Conservation (phyloP, 2,797 vertebrate genomes). For the Brachyalestes nurse region DNA sequence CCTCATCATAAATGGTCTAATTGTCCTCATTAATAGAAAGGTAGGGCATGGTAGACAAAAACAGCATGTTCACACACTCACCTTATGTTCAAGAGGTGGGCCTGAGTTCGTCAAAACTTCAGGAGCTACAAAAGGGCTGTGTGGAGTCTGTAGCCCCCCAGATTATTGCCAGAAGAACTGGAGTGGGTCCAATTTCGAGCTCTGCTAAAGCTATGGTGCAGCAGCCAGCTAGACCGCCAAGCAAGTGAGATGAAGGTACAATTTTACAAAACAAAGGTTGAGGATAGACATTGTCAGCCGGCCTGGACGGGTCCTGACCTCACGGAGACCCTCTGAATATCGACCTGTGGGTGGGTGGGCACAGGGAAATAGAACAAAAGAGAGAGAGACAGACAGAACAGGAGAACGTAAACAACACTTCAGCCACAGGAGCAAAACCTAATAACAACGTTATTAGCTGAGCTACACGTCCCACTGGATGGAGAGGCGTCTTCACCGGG, state of each 20-base stretch:
- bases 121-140: constrained; percentile 6
- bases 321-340: constrained; percentile 32
- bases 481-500: too few species aligned
- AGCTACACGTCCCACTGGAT: not conserved
- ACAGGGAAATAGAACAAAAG: not conserved
- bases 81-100: constrained; percentile 22
- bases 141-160: constrained; percentile 8
- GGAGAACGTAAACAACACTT: not conserved
- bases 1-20: too few species aligned
- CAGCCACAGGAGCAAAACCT: not conserved
- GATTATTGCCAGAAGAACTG: constrained; percentile 23
- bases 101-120: constrained; percentile 11
- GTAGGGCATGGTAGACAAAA: not conserved
- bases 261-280: not conserved
- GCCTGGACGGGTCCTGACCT: constrained; percentile 2
- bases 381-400: not conserved
- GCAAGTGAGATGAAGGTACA: constrained; percentile 46
- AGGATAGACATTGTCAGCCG: not conserved
- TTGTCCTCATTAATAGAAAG: not conserved
- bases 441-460: not conserved
- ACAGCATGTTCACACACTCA: not conserved
- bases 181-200: constrained; percentile 5
- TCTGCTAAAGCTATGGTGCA: constrained; percentile 16
- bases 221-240: constrained; percentile 45
- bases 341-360: constrained; percentile 1